phyloP scores from a whole-genome alignment of 1,140 invertebrate species.

The Zeugodacus cucurbitae region DNA sequence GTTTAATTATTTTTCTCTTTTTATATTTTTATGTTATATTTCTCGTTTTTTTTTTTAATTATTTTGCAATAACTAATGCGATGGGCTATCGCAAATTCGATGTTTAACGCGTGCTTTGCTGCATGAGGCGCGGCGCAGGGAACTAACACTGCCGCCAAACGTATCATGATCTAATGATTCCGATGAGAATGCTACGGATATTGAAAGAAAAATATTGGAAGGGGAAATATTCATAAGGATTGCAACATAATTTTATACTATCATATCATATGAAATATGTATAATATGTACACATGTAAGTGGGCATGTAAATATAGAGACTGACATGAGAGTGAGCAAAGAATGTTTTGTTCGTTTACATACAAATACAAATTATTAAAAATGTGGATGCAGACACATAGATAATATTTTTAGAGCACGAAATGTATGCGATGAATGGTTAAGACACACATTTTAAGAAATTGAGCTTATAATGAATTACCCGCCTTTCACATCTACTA shows the following conservation, averaged over 20 bases:
- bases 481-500: too few relatives aligned
- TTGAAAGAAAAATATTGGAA: slow-evolving; percentile 18
- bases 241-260: background rate
- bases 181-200: slow-evolving; percentile 64
- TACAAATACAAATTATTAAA: too few relatives aligned
- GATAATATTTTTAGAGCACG: too few relatives aligned
- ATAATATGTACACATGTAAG: background rate
- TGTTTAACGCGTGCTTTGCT: slow-evolving; percentile 66
- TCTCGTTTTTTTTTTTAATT: background rate
- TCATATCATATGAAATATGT: background rate
- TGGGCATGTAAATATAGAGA: background rate
- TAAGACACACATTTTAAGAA: too few relatives aligned
- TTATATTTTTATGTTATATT: slow-evolving; percentile 5
- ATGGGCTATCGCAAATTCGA: slow-evolving; percentile 65
- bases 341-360: too few relatives aligned
- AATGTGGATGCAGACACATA: too few relatives aligned
- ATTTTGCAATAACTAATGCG: slow-evolving; percentile 51
- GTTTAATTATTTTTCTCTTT: background rate
- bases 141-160: slow-evolving; percentile 64
- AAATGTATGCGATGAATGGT: too few relatives aligned
- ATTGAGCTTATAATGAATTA: too few relatives aligned
- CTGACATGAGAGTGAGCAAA: background rate
- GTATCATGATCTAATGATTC: slow-evolving; percentile 67
- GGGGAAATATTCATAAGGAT: background rate
- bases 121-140: slow-evolving; percentile 64